These are phyloP conservation scores for Lycocorax pyrrhopterus DNA, from an alignment of 2,113 vertebrate species.

Conservation along the genomic window DNA sequence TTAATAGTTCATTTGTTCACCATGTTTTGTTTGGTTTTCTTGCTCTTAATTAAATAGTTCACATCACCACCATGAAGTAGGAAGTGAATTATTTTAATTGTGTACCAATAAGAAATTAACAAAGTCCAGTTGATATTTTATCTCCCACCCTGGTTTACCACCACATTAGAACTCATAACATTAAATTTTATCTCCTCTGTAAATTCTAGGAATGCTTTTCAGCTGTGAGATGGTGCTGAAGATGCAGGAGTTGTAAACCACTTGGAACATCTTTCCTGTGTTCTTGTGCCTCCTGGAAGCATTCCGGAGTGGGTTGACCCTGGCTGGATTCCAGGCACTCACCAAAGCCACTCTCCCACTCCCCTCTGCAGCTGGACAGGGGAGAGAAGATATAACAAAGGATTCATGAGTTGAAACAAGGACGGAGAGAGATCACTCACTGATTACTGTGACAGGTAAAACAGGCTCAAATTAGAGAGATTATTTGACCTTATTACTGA, in stretches of 20 bases:
- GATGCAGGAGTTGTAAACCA: neutral
- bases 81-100: neutral
- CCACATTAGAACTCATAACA: neutral
- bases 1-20: neutral
- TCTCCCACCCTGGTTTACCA: neutral
- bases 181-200: neutral
- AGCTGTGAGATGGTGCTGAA: neutral
- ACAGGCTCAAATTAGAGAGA: neutral
- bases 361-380: neutral
- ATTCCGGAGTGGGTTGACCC: neutral
- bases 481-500: neutral
- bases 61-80: neutral
- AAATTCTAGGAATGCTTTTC: neutral
- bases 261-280: neutral
- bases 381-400: neutral
- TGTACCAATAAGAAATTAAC: neutral
- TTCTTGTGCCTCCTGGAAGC: neutral
- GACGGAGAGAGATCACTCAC: neutral
- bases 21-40: neutral
- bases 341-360: neutral
- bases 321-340: neutral
- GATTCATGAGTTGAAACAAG: neutral
- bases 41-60: neutral
- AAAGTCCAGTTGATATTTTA: neutral
- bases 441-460: neutral